phyloP scores from a whole-genome alignment of 2,888 invertebrate species.

The Habroteleia sp. region DNA sequence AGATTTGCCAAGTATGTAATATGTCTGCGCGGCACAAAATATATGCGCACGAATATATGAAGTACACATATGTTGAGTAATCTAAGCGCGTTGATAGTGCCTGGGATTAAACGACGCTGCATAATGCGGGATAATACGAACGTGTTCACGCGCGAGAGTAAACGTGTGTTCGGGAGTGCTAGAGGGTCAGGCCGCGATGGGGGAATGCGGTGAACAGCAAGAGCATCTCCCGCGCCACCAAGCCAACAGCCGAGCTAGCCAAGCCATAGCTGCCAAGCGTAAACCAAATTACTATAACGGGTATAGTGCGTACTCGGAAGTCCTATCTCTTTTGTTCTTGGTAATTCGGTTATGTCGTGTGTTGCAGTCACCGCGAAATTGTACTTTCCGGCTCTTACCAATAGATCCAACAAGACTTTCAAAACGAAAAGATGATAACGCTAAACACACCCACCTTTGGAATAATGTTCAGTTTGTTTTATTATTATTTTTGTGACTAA shows the following conservation, averaged over 20 bases:
- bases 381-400: conserved; percentile 63
- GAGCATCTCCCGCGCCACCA: conserved; percentile 16
- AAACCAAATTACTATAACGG: conserved; percentile 73
- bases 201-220: conserved; percentile 1
- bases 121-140: conserved; percentile 63
- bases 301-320: conserved; percentile 53
- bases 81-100: conserved; percentile 60
- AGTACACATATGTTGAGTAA: conserved; percentile 58
- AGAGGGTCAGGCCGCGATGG: conserved; percentile 6
- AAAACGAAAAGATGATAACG: conserved; percentile 21
- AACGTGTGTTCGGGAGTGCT: conserved; percentile 48
- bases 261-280: conserved; percentile 56
- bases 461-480: too few species aligned
- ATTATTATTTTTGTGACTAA: too few species aligned
- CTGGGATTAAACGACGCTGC: conserved; percentile 61
- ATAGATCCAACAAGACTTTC: conserved; percentile 30
- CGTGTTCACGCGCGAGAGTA: conserved; percentile 58
- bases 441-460: conserved; percentile 9
- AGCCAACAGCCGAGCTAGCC: conserved; percentile 28
- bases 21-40: conserved; percentile 39
- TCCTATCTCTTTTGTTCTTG: conserved; percentile 62
- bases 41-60: conserved; percentile 39
- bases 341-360: conserved; percentile 68
- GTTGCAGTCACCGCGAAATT: conserved; percentile 67
- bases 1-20: conserved; percentile 60